Percentiles rank a stretch among this genome's conserved stretches.
Conservation (phyloP, 2,113 vertebrate genomes). For the Neopipo cinnamomea region DNA sequence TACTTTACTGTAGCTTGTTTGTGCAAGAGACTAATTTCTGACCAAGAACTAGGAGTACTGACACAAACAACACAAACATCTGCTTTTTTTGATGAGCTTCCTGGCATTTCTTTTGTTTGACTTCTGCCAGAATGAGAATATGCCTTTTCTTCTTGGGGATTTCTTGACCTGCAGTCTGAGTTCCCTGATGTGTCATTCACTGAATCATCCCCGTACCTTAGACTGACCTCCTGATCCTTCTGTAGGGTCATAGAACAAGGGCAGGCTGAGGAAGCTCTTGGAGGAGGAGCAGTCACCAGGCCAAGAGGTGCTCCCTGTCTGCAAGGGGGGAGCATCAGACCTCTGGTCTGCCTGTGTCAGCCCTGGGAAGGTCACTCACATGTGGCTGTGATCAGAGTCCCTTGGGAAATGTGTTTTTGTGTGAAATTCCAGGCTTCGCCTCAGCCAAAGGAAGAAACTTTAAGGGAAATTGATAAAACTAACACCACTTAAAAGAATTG, state of each 20-base stretch:
- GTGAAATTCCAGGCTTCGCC: background rate
- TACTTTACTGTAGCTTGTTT: background rate
- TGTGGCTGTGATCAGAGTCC: accelerated
- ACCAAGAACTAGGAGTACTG: background rate
- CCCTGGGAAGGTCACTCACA: accelerated
- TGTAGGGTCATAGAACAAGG: background rate
- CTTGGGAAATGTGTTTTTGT: background rate
- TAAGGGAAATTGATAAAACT: background rate
- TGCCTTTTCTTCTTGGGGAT: background rate
- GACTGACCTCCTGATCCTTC: background rate
- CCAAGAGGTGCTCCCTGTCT: background rate
- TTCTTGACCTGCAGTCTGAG: background rate
- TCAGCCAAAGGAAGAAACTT: background rate
- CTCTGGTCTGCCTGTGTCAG: accelerated
- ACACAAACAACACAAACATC: background rate
- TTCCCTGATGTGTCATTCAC: background rate
- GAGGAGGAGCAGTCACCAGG: background rate
- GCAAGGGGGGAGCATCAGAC: background rate
- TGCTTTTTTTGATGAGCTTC: background rate
- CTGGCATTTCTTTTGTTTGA: background rate
- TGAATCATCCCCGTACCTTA: background rate
- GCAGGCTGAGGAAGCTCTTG: background rate
- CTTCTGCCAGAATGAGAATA: background rate
- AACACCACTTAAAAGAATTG: background rate
- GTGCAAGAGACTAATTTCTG: background rate